These are phyloP conservation scores for Carlito syrichta DNA, from an alignment of 2,113 vertebrate genomes.

Conservation along the genomic window DNA sequence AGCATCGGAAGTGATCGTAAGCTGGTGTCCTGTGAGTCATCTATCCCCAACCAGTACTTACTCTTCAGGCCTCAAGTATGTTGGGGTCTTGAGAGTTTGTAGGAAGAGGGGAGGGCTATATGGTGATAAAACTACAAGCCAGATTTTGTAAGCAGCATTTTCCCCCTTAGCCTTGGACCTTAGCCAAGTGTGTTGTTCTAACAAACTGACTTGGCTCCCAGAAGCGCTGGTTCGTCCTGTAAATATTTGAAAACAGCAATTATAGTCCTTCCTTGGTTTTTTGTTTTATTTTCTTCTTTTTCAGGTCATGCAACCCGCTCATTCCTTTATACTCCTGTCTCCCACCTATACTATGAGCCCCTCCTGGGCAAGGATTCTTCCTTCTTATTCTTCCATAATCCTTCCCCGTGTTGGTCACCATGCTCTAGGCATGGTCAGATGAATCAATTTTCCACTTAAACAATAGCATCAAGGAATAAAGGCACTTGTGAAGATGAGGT, in stretches of 20 bases:
- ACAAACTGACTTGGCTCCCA: background rate
- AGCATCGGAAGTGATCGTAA: rapidly evolving
- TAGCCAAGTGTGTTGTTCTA: background rate
- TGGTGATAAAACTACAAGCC: background rate
- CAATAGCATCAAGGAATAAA: background rate
- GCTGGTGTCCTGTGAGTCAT: background rate
- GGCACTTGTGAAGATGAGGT: background rate
- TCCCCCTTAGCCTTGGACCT: background rate
- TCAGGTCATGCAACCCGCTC: background rate
- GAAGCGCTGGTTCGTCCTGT: background rate
- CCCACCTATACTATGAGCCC: background rate
- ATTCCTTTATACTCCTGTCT: background rate
- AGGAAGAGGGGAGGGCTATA: rapidly evolving
- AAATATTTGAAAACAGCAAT: background rate
- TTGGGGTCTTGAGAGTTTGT: background rate
- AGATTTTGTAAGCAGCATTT: background rate
- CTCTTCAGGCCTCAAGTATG: background rate
- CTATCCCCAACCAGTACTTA: no score
- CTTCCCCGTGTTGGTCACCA: background rate
- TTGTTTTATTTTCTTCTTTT: background rate
- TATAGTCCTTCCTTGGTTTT: background rate
- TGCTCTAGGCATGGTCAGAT: background rate
- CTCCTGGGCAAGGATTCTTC: background rate
- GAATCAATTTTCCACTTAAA: background rate
- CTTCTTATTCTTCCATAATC: background rate